These are phyloP conservation scores for Drosophila pseudoobscura DNA, from an alignment of 1,140 invertebrate species.

Conservation along the genomic window DNA sequence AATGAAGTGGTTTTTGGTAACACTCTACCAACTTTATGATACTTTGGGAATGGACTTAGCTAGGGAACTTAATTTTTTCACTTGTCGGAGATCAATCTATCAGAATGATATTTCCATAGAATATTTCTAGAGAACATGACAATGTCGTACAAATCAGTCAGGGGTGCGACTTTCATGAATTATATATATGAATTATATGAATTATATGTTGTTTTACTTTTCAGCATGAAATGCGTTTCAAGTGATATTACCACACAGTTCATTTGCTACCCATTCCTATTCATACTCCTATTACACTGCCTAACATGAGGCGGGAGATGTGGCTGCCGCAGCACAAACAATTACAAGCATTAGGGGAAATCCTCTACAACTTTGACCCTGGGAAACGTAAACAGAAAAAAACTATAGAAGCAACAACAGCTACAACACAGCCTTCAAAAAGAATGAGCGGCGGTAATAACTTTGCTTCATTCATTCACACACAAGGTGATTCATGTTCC, in stretches of 20 bases:
- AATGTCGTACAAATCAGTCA: too few relatives aligned
- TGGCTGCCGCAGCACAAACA: constrained; percentile 57
- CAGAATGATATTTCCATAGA: too few relatives aligned
- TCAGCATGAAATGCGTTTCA: too few relatives aligned
- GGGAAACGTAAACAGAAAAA: constrained; percentile 68
- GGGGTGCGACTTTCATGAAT: too few relatives aligned
- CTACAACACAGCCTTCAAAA: constrained; percentile 9
- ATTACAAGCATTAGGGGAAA: constrained; percentile 74
- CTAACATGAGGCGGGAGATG: constrained; percentile 38
- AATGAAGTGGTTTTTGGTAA: constrained; percentile 34
- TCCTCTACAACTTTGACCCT: constrained; percentile 73
- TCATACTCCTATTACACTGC: constrained; percentile 23
- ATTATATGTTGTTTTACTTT: too few relatives aligned
- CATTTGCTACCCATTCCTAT: constrained; percentile 20
- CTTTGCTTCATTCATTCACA: constrained; percentile 62
- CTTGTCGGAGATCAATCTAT: not conserved
- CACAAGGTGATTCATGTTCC: constrained; percentile 43
- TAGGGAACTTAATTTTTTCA: not conserved
- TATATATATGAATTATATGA: too few relatives aligned
- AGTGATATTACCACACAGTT: too few relatives aligned
- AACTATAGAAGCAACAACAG: constrained; percentile 10
- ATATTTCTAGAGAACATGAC: too few relatives aligned
- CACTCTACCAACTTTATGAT: constrained; percentile 32
- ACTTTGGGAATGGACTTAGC: not conserved
- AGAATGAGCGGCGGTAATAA: constrained; percentile 27